phyloP scores from a whole-genome alignment of 2,888 invertebrate genomes.

The Trachelus troglodyta region DNA sequence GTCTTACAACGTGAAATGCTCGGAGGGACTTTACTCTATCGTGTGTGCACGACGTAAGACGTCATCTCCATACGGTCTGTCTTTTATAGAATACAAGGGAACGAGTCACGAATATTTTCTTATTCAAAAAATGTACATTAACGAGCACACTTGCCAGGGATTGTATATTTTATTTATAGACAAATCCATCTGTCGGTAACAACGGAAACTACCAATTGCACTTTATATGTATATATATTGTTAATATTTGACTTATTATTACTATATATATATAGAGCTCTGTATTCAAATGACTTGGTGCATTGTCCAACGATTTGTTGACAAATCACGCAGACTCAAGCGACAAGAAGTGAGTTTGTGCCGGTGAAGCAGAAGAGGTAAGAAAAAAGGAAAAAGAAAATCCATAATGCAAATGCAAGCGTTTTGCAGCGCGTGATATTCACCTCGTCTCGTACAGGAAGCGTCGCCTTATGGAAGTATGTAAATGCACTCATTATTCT shows the following conservation, averaged over 20 bases:
- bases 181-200: neutral
- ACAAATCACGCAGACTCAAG: neutral
- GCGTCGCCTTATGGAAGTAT: conserved; percentile 4
- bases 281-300: neutral
- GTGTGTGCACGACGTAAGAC: neutral
- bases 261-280: neutral
- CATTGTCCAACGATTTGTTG: neutral
- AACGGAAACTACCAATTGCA: neutral
- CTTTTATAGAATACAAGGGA: neutral
- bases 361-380: neutral
- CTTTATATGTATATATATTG: neutral
- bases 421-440: neutral
- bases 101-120: conserved; percentile 1
- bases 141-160: neutral
- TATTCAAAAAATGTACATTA: neutral
- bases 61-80: neutral
- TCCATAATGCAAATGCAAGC: neutral
- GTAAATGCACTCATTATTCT: conserved; percentile 7
- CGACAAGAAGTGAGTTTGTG: neutral
- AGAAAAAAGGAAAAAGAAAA: neutral
- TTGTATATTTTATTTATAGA: neutral
- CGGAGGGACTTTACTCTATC: conserved; percentile 23
- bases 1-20: conserved; percentile 60
- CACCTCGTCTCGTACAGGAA: neutral
- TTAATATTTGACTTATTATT: neutral